Conservation (phyloP, 92 coral and sea anemone species). For the Palythoa grandiflora region DNA sequence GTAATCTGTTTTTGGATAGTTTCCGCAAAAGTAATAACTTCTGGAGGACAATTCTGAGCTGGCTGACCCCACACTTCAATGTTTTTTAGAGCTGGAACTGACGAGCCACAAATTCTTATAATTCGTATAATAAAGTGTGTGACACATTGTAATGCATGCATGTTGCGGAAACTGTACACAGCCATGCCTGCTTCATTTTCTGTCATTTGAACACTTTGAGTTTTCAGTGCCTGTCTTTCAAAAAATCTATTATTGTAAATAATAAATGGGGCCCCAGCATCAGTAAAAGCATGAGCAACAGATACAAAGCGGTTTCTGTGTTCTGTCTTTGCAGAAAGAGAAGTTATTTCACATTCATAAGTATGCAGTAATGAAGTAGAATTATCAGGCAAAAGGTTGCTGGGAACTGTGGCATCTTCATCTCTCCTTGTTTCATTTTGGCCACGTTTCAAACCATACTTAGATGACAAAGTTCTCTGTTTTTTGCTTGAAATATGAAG, state of each 20-base stretch:
- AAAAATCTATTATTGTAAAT: conserved; percentile 70
- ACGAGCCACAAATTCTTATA: conserved; percentile 71
- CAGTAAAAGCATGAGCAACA: conserved; percentile 71
- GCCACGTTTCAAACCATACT: neutral
- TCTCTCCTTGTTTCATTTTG: neutral
- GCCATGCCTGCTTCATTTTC: conserved; percentile 20
- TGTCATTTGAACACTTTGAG: conserved; percentile 30
- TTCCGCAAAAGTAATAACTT: conserved; percentile 59
- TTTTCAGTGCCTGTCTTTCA: conserved; percentile 29
- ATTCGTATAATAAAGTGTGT: conserved; percentile 82
- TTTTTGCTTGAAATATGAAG: conserved; percentile 6
- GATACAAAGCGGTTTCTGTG: conserved; percentile 69
- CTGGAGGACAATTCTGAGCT: conserved; percentile 61
- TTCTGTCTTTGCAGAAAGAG: conserved; percentile 71
- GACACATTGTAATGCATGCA: conserved; percentile 65
- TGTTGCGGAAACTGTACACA: conserved; percentile 68
- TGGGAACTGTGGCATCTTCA: neutral
- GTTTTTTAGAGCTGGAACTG: conserved; percentile 88
- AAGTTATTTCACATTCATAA: conserved; percentile 64
- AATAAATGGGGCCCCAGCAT: conserved; percentile 68
- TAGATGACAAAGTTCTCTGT: neutral
- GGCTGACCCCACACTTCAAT: conserved; percentile 92
- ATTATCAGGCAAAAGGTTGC: neutral
- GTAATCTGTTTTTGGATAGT: conserved; percentile 55
- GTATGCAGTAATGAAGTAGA: conserved; percentile 40